Conservation (phyloP, 1,140 invertebrate species). For the Nasonia giraulti region DNA sequence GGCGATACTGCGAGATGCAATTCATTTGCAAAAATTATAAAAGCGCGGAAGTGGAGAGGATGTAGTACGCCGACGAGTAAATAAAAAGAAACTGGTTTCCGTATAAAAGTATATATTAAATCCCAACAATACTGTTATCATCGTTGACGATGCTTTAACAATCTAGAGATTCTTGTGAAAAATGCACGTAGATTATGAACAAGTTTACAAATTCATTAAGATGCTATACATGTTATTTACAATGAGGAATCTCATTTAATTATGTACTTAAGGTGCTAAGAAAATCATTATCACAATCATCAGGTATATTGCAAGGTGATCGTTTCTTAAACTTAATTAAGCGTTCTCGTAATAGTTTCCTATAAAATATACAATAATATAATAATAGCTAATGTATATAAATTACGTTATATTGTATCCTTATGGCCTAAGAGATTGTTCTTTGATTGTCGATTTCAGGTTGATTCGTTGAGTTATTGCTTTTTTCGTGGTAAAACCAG, state of each 20-base stretch:
- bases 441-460: constrained; percentile 46
- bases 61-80: background rate
- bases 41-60: too few relatives aligned
- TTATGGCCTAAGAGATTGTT: constrained; percentile 43
- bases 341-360: constrained; percentile 6
- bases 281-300: constrained; percentile 49
- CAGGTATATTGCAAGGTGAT: constrained; percentile 44
- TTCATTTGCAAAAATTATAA: background rate
- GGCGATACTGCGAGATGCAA: too few relatives aligned
- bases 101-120: constrained; percentile 49
- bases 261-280: constrained; percentile 35
- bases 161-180: constrained; percentile 48
- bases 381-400: constrained; percentile 33
- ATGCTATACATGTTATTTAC: constrained; percentile 50
- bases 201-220: constrained; percentile 32
- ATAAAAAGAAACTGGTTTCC: constrained; percentile 10
- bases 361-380: constrained; percentile 1
- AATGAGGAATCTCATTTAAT: constrained; percentile 50
- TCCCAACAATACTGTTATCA: constrained; percentile 49
- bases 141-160: constrained; percentile 37
- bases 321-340: constrained; percentile 45
- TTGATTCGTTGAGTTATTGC: constrained; percentile 15
- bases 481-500: constrained; percentile 56
- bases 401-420: constrained; percentile 36
- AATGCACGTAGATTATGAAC: constrained; percentile 36